Evolutionary conservation across 2,113 vertebrate species (phyloP), one percentile per base, ranked within the genome.

Genomic region (Emydocephalus ijimae): DNA sequence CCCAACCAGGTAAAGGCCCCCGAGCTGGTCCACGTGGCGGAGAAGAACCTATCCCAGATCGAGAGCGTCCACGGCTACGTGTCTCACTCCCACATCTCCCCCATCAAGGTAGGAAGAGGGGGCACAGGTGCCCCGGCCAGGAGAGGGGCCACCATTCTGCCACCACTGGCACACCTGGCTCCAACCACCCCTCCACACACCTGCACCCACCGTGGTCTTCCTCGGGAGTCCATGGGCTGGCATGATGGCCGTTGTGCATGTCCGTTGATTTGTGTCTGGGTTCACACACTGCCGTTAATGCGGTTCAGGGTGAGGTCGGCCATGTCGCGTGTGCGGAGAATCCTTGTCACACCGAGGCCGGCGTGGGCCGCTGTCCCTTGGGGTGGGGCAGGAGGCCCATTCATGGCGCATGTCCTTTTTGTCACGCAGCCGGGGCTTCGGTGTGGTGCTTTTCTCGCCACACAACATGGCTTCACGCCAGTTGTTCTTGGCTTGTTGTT

Each of bases 61-160:
- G 95, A 99, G 96, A 99, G 98, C 43, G 97, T 99, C 64, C 98
- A 98, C 23, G 98, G 98, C 96, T 98, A 98, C 96, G 96, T 98
- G 95, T 97, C 97, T 93, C 97, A 97, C 96, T 95, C 97, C 93
- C 98, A 97, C 93, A 97, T 97, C 18, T 97, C 97, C 1, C 97
- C 97, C 56, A 95, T 98, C 95, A 98, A 97, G 14, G 98, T 98
- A 94, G 69, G 92, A 88, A 87, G 61, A 50, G 64, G 88, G 48
- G 93, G 88, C 56, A 59, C 23, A 69, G 93, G 88, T 29, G 88
- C 88, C 90, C 91, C 57, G 81, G 91, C 91, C 88, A 90, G 93
- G 69, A 90, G 74, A 90, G 57, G 91, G 93, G 89, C 26, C 88
- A 50, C 45, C 55, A 21, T 57, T 56, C 92, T 86, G 23, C 86